A percentile compares a stretch with the other conserved stretches of the same genome.
Conservation (phyloP, 2,797 vertebrate species). For the Tachyglossus aculeatus region DNA sequence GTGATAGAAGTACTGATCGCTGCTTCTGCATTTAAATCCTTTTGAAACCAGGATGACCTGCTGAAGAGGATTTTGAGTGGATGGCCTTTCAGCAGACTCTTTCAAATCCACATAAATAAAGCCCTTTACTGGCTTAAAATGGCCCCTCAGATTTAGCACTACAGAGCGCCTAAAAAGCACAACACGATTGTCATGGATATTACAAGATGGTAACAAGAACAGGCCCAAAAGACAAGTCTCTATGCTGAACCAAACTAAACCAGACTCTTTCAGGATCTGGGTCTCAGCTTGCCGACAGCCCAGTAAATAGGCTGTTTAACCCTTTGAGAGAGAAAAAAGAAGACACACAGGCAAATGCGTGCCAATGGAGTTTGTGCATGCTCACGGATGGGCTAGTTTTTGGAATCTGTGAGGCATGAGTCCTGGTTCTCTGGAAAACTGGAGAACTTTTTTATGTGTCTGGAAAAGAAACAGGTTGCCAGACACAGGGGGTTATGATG, state of each 20-base stretch:
- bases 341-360: slow-evolving; percentile 90
- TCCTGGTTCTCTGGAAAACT: fast-evolving
- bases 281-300: slow-evolving; percentile 94
- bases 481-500: neutral
- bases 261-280: slow-evolving; percentile 86
- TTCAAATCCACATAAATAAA: slow-evolving; percentile 99
- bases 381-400: slow-evolving; percentile 54
- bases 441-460: neutral
- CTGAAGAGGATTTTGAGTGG: slow-evolving; percentile 92
- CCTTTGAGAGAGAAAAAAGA: slow-evolving; percentile 96
- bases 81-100: slow-evolving; percentile 94
- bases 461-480: no score
- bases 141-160: slow-evolving; percentile 88
- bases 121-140: slow-evolving; percentile 96
- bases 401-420: neutral
- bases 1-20: slow-evolving; percentile 94
- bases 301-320: slow-evolving; percentile 99
- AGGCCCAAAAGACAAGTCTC: slow-evolving; percentile 92
- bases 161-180: slow-evolving; percentile 83
- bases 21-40: slow-evolving; percentile 87
- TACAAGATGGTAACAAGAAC: slow-evolving; percentile 95
- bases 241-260: slow-evolving; percentile 89
- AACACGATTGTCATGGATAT: slow-evolving; percentile 99
- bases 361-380: slow-evolving; percentile 93
- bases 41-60: slow-evolving; percentile 91